Evolutionary conservation across 2,888 invertebrate species (phyloP).

Genomic region (Apodemia mormo): DNA sequence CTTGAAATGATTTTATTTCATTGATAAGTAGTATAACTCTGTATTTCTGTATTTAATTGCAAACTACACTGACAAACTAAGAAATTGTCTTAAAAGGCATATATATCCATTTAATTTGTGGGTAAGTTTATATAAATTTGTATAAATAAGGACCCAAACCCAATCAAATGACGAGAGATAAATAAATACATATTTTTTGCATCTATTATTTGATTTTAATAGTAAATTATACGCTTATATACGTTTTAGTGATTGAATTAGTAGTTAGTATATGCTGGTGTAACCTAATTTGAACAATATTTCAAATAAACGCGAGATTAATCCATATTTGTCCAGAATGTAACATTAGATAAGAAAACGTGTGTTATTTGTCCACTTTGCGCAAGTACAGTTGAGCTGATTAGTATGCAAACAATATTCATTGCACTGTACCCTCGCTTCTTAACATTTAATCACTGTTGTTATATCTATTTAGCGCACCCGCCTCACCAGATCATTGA

Average conservation of each 20-base stretch:
- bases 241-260: not conserved
- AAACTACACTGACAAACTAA: too few relatives aligned
- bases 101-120: too few relatives aligned
- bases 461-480: constrained; percentile 31
- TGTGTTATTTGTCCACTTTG: constrained; percentile 13
- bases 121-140: too few relatives aligned
- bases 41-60: too few relatives aligned
- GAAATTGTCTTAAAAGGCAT: too few relatives aligned
- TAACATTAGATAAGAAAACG: constrained; percentile 6
- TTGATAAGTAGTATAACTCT: too few relatives aligned
- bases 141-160: too few relatives aligned
- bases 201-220: too few relatives aligned
- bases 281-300: not conserved
- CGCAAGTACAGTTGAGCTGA: constrained; percentile 15
- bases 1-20: too few relatives aligned
- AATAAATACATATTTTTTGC: too few relatives aligned
- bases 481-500: constrained; percentile 34
- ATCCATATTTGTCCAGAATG: constrained; percentile 1
- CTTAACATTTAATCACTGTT: constrained; percentile 32
- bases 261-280: not conserved
- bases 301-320: constrained; percentile 10
- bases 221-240: not conserved
- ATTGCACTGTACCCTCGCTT: constrained; percentile 23
- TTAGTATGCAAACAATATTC: constrained; percentile 30
- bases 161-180: too few relatives aligned